Conservation (phyloP, 2,797 vertebrate genomes). For the Halcyon badia region DNA sequence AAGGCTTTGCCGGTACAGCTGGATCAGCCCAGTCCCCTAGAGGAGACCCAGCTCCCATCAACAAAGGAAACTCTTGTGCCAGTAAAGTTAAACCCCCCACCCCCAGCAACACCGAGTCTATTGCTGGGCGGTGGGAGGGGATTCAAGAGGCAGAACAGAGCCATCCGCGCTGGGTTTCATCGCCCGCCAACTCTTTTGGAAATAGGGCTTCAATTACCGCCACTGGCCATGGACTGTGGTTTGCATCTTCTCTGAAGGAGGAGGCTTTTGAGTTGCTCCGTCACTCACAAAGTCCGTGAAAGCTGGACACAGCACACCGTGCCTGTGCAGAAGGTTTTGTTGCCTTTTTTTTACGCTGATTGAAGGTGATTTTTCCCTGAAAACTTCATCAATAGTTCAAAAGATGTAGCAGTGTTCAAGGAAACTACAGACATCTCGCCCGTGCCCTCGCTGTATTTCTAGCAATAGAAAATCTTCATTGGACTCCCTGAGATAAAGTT, state of each 20-base stretch:
- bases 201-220: constrained; percentile 34
- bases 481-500: neutral
- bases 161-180: neutral
- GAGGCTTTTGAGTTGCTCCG: constrained; percentile 9
- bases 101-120: neutral
- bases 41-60: constrained; percentile 65
- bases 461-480: neutral
- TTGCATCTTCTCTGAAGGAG: constrained; percentile 34
- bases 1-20: constrained; percentile 51
- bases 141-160: constrained; percentile 36
- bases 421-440: neutral
- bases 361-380: neutral
- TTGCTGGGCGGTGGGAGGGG: constrained; percentile 14
- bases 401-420: neutral
- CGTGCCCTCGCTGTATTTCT: neutral
- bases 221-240: constrained; percentile 36
- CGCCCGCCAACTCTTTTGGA: constrained; percentile 11
- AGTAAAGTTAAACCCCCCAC: neutral
- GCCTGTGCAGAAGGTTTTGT: neutral
- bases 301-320: neutral
- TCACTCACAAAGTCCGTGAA: neutral
- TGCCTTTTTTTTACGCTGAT: neutral
- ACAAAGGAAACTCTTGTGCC: constrained; percentile 54
- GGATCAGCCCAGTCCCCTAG: constrained; percentile 54
- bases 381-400: neutral